These are phyloP conservation scores for Apis cerana DNA, from an alignment of 1,140 invertebrate species.

Conservation along the genomic window DNA sequence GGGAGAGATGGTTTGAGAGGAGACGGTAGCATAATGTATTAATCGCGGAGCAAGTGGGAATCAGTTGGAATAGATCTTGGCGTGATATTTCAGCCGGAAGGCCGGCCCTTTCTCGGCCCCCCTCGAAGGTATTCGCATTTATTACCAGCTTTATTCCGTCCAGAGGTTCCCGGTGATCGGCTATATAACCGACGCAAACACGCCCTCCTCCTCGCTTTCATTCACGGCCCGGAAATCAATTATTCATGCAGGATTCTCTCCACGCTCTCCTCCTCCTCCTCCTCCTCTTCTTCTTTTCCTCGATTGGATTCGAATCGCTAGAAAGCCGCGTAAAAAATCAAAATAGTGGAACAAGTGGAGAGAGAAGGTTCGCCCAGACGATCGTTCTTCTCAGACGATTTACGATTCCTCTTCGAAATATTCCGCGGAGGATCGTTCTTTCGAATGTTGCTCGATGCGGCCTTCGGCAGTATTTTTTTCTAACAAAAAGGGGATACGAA, in stretches of 20 bases:
- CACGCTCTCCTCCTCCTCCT: slow-evolving; percentile 23
- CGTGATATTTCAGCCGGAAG: slow-evolving; percentile 48
- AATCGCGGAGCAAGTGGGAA: slow-evolving; percentile 24
- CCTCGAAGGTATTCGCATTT: slow-evolving; percentile 45
- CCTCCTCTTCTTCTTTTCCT: slow-evolving; percentile 42
- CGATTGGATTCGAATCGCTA: slow-evolving; percentile 52
- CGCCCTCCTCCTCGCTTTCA: slow-evolving; percentile 40
- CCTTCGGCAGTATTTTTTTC: too few relatives aligned
- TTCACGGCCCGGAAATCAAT: slow-evolving; percentile 59
- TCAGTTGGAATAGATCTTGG: slow-evolving; percentile 30
- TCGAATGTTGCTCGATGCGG: background rate
- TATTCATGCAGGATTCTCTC: slow-evolving; percentile 55
- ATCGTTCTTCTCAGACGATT: background rate
- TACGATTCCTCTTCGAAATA: background rate
- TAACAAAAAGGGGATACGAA: too few relatives aligned
- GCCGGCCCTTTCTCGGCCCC: slow-evolving; percentile 13
- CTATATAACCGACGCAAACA: slow-evolving; percentile 49
- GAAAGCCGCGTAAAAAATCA: slow-evolving; percentile 34
- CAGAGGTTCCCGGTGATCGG: slow-evolving; percentile 39
- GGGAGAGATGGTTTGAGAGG: too few relatives aligned
- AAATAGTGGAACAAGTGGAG: background rate
- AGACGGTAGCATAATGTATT: slow-evolving; percentile 14
- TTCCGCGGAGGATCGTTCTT: background rate
- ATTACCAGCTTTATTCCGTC: slow-evolving; percentile 50
- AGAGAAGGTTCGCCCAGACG: background rate